A percentile compares a stretch with the other conserved stretches of the same genome.
Conservation (phyloP, 1,140 invertebrate species). For the Eciton burchellii region DNA sequence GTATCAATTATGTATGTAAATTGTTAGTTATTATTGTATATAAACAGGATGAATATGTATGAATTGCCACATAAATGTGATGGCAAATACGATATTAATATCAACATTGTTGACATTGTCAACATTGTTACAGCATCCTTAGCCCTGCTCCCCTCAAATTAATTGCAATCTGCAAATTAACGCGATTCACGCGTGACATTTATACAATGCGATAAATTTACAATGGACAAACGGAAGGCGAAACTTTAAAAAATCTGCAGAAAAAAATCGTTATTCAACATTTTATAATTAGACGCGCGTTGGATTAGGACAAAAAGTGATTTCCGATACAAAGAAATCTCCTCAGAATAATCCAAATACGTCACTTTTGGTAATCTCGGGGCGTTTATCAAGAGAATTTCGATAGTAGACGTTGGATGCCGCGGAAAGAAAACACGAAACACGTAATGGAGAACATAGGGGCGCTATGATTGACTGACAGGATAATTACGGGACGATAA, state of each 20-base stretch:
- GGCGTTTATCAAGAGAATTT: conserved; percentile 24
- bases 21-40: not conserved
- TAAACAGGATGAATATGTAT: too few relatives aligned
- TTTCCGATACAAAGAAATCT: not conserved
- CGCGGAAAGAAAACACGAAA: conserved; percentile 42
- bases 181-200: too few relatives aligned
- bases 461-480: conserved; percentile 59
- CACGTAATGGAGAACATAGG: conserved; percentile 7
- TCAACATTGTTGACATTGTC: too few relatives aligned
- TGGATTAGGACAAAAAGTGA: not conserved
- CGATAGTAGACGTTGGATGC: conserved; percentile 28
- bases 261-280: not conserved
- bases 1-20: not conserved
- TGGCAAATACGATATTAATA: too few relatives aligned
- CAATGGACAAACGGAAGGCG: too few relatives aligned
- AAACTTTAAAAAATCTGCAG: too few relatives aligned
- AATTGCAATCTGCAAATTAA: too few relatives aligned
- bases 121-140: too few relatives aligned
- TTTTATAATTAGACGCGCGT: not conserved
- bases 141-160: too few relatives aligned
- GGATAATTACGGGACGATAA: conserved; percentile 60
- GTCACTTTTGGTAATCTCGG: conserved; percentile 2
- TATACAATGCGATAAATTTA: too few relatives aligned
- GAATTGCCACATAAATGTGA: too few relatives aligned
- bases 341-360: not conserved